Evolutionary conservation across 2,888 invertebrate genomes (phyloP).

Genomic region (Hyles lineata): DNA sequence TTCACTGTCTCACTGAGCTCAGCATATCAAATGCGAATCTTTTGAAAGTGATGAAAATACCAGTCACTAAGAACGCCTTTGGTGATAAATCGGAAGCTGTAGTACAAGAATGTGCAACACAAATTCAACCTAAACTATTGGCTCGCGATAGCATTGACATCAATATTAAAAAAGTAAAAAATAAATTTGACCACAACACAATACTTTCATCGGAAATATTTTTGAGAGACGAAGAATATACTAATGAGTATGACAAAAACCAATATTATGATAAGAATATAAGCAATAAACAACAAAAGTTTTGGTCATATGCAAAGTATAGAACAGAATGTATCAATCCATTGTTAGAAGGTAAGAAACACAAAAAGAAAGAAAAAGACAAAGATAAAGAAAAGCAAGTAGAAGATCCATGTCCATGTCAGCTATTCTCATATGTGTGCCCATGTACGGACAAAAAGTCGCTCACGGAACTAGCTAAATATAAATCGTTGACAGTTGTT

Average conservation of each 20-base stretch:
- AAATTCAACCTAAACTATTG: conserved; percentile 55
- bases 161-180: conserved; percentile 54
- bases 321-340: conserved; percentile 63
- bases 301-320: conserved; percentile 72
- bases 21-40: conserved; percentile 53
- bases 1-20: conserved; percentile 57
- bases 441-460: conserved; percentile 65
- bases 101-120: conserved; percentile 67
- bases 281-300: conserved; percentile 57
- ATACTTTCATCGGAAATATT: conserved; percentile 65
- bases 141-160: conserved; percentile 53
- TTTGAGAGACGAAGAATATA: conserved; percentile 56
- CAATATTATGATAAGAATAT: conserved; percentile 47
- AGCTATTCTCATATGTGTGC: conserved; percentile 71
- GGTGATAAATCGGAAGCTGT: conserved; percentile 54
- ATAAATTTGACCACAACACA: conserved; percentile 46
- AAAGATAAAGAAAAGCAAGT: conserved; percentile 58
- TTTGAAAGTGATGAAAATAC: conserved; percentile 47
- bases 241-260: conserved; percentile 40
- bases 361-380: conserved; percentile 58
- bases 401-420: conserved; percentile 71
- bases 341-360: conserved; percentile 56
- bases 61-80: conserved; percentile 47
- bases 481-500: conserved; percentile 48
- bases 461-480: conserved; percentile 54